phyloP scores from a whole-genome alignment of 2,113 vertebrate genomes.

The Psittacus erithacus region DNA sequence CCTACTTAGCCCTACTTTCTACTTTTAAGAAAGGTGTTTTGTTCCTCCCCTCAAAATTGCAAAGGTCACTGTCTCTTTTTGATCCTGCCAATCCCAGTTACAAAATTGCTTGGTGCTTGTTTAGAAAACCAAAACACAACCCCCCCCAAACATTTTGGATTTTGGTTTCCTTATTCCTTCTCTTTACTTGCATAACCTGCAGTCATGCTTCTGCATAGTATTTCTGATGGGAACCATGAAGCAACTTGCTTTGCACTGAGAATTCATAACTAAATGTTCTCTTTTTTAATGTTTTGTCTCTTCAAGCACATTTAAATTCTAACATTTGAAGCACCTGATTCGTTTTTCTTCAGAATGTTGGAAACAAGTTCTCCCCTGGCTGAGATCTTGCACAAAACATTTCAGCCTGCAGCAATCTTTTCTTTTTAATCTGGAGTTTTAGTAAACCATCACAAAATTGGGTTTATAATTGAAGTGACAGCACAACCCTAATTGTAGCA shows the following conservation, averaged over 20 bases:
- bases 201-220: neutral
- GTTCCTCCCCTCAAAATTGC: neutral
- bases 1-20: neutral
- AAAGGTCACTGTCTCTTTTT: neutral
- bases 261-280: neutral
- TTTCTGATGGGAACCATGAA: neutral
- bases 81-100: neutral
- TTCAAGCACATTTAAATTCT: conserved; percentile 20
- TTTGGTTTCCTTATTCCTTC: neutral
- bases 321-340: neutral
- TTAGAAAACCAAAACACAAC: neutral
- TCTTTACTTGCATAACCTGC: neutral
- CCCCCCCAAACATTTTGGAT: neutral
- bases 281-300: neutral
- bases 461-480: conserved; percentile 55
- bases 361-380: conserved; percentile 22
- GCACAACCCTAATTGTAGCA: conserved; percentile 47
- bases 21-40: neutral
- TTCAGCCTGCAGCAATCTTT: conserved; percentile 41
- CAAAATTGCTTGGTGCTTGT: neutral
- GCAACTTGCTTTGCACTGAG: neutral
- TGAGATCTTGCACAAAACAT: conserved; percentile 17
- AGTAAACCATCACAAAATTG: conserved; percentile 40
- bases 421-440: conserved; percentile 52
- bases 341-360: neutral